Evolutionary conservation across 2,113 vertebrate genomes (phyloP).

Genomic region (mouse (Mus musculus)): DNA sequence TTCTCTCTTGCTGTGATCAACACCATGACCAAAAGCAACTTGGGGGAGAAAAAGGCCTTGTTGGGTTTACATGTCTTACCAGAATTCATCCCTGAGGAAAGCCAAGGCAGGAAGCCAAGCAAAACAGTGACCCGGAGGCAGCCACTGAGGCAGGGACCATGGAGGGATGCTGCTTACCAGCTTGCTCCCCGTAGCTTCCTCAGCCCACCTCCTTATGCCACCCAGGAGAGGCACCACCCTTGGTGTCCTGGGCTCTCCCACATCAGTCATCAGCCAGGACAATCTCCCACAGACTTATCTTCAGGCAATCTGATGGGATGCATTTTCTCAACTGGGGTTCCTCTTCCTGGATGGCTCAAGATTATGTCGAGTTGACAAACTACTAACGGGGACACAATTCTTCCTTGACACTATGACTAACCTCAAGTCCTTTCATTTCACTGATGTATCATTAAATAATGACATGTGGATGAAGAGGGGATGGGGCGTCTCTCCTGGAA

Average conservation of each 20-base stretch:
- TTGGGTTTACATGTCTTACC: background rate
- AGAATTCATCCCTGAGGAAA: background rate
- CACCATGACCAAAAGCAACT: background rate
- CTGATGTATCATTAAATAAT: conserved; percentile 50
- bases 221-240: background rate
- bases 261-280: background rate
- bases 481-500: conserved; percentile 20
- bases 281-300: background rate
- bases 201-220: background rate
- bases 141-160: background rate
- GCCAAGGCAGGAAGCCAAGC: background rate
- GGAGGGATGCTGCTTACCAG: background rate
- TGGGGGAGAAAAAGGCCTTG: background rate
- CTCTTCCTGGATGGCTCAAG: background rate
- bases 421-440: background rate
- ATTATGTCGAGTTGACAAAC: background rate
- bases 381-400: background rate
- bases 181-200: background rate
- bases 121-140: background rate
- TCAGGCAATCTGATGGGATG: background rate
- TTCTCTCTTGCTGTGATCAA: background rate
- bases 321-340: background rate
- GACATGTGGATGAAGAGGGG: background rate
- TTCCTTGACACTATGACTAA: conserved; percentile 34
- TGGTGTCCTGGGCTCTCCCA: background rate